Evolutionary conservation across 1,140 invertebrate genomes (phyloP), one percentile per base, ranked within the genome.

Genomic region (Tachypleus tridentatus): DNA sequence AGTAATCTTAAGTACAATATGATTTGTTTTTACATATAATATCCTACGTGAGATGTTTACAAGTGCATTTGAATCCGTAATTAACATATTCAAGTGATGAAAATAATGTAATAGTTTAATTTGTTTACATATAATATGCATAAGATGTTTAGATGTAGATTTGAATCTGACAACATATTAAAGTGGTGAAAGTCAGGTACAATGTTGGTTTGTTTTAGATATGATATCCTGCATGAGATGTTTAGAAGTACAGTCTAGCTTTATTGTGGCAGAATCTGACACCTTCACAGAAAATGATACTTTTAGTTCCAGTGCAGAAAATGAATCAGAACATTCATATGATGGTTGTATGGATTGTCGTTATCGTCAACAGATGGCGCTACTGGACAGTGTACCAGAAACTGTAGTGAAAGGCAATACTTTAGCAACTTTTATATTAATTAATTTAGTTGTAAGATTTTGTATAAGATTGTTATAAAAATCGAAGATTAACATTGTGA

Each of bases 371-470:
- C 64, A 72, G 62, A 67, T 62, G 58, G 74, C 73, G 6, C 67
- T 71, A 5, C 49, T 72, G 52, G 72, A 75, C 53, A 72, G 69
- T 58, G 66, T 78, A 48, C 76, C 75, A 49, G 73, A 73, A 56
- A 62, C 66, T 11, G 74, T 77, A 61, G 72, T 72, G 4, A 62
- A 67, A 62, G 75, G 76, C 76, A 70, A n/a, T n/a, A n/a, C n/a
- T n/a, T n/a, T n/a, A 29, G 29, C 2, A 29, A 29, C 29, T 29
- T 29, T 29, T 29, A 29, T 29, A 29, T 29, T 0, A 1, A 29
- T 29, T 29, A 29, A 29, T 29, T 29, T n/a, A n/a, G 2, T 29
- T 29, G 2, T 29, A 29, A 29, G 29, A 29, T 29, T 29, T 29
- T 29, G 29, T 2, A 29, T 29, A 29, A 29, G 29, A 29, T 29